Evolutionary conservation across 2,888 invertebrate genomes (phyloP).

Genomic region (Parnassius apollo): DNA sequence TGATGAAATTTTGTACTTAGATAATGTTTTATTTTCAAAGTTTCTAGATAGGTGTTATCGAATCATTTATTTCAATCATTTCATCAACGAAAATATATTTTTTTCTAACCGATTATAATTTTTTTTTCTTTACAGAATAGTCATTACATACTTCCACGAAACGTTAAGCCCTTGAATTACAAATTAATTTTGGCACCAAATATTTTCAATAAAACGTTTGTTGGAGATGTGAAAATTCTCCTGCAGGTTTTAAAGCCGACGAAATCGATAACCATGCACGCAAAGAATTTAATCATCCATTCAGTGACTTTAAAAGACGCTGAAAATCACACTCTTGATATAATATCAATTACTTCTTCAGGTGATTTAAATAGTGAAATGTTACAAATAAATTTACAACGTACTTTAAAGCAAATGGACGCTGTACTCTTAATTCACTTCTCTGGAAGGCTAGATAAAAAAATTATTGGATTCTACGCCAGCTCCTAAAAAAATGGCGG

Average conservation of each 20-base stretch:
- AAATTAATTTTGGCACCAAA: slow-evolving; percentile 85
- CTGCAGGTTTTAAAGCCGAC: slow-evolving; percentile 66
- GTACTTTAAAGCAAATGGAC: slow-evolving; percentile 44
- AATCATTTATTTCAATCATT: too few species aligned
- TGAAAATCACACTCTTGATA: slow-evolving; percentile 24
- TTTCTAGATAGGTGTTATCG: too few species aligned
- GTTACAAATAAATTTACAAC: slow-evolving; percentile 54
- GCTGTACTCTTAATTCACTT: slow-evolving; percentile 72
- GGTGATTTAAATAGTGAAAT: slow-evolving; percentile 40
- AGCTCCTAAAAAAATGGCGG: slow-evolving; percentile 73
- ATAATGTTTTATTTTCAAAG: too few species aligned
- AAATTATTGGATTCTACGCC: slow-evolving; percentile 80
- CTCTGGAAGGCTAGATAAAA: slow-evolving; percentile 71
- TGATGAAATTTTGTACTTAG: too few species aligned
- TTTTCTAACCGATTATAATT: neutral
- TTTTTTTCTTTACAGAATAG: slow-evolving; percentile 42
- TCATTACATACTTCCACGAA: slow-evolving; percentile 73
- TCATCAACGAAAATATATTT: too few species aligned
- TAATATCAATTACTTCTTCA: neutral
- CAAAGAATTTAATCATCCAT: slow-evolving; percentile 79
- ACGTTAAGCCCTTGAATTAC: slow-evolving; percentile 84
- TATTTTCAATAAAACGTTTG: slow-evolving; percentile 76
- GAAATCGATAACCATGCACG: slow-evolving; percentile 80
- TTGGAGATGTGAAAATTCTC: slow-evolving; percentile 78
- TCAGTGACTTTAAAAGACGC: slow-evolving; percentile 38